phyloP scores from a whole-genome alignment of 1,140 invertebrate genomes.

The Drosophila virilis region DNA sequence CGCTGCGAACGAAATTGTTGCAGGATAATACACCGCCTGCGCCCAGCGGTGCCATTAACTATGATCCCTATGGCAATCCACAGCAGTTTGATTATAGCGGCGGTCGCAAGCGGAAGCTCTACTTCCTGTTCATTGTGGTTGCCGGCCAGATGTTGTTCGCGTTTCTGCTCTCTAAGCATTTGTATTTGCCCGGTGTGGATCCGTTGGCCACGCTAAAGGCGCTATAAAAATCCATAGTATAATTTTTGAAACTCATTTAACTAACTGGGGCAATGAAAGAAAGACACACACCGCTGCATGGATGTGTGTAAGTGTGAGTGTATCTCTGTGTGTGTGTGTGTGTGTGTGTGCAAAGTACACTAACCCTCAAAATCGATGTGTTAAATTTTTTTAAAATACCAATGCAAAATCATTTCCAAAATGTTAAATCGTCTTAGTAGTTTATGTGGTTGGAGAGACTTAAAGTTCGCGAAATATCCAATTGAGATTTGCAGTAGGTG shows the following conservation, averaged over 20 bases:
- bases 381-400: conserved; percentile 30
- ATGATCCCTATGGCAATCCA: conserved; percentile 85
- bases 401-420: conserved; percentile 64
- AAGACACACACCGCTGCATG: neutral
- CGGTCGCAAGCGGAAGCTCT: conserved; percentile 94
- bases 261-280: conserved; percentile 18
- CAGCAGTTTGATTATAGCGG: conserved; percentile 84
- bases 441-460: conserved; percentile 33
- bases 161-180: conserved; percentile 96
- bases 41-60: conserved; percentile 82
- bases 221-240: conserved; percentile 48
- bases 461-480: conserved; percentile 26
- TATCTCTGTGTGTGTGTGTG: neutral
- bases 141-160: conserved; percentile 95
- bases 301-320: conserved; percentile 5
- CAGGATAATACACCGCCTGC: conserved; percentile 86
- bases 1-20: conserved; percentile 94
- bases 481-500: conserved; percentile 45
- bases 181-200: conserved; percentile 83
- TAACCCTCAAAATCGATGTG: conserved; percentile 32
- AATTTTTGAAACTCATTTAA: conserved; percentile 41
- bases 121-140: conserved; percentile 96
- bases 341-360: conserved; percentile 4
- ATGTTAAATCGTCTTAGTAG: conserved; percentile 51
- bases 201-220: conserved; percentile 41